Evolutionary conservation across 2,113 vertebrate genomes (phyloP).

Genomic region (Microcebus jonahi): DNA sequence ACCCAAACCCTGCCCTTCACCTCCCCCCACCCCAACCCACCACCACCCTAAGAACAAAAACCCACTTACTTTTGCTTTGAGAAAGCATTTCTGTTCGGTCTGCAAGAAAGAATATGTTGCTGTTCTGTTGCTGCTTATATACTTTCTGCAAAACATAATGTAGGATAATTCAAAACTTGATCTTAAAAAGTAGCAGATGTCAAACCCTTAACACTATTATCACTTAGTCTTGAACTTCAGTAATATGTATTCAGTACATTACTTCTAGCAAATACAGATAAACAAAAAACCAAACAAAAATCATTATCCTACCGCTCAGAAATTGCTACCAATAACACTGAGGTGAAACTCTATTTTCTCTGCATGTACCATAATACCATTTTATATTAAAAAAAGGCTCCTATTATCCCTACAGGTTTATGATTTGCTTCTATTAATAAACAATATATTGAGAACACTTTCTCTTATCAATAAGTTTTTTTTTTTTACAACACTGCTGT

Average conservation of each 20-base stretch:
- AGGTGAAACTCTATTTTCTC: neutral
- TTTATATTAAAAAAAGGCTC: neutral
- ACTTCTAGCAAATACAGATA: neutral
- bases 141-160: slow-evolving; percentile 90
- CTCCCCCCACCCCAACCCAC: accelerated
- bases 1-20: too few relatives aligned
- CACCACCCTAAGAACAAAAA: neutral
- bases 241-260: neutral
- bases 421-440: neutral
- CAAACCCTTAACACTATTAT: neutral
- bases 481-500: neutral
- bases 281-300: neutral
- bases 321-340: neutral
- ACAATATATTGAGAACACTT: neutral
- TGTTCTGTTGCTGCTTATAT: slow-evolving; percentile 95
- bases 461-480: neutral
- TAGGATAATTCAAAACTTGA: slow-evolving; percentile 16
- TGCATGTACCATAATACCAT: neutral
- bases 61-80: slow-evolving; percentile 91
- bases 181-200: neutral
- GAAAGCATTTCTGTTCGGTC: slow-evolving; percentile 90
- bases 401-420: neutral
- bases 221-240: neutral
- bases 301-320: neutral
- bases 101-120: slow-evolving; percentile 94